Evolutionary conservation across 2,797 vertebrate genomes (phyloP).

Genomic region (Pseudochirops cupreus): DNA sequence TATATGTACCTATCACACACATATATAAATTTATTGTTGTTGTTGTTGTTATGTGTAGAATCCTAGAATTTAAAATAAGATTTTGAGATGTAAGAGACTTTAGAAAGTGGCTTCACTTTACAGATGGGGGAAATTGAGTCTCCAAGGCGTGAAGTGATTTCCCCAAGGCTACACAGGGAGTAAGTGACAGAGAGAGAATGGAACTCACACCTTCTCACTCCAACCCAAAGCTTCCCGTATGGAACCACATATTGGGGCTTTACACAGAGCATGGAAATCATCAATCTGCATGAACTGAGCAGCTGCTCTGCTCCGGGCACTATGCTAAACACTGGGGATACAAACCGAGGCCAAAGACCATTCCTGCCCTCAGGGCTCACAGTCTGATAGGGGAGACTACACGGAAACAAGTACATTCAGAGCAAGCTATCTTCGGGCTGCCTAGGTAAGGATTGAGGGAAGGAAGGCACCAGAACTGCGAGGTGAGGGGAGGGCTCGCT

Average conservation of each 20-base stretch:
- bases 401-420: no score
- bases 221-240: neutral
- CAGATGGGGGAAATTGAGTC: neutral
- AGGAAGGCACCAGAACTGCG: neutral
- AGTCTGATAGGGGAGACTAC: neutral
- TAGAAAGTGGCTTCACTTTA: neutral
- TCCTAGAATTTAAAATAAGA: neutral
- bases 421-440: neutral
- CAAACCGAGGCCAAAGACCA: neutral
- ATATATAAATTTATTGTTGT: neutral
- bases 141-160: slow-evolving; percentile 28
- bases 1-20: neutral
- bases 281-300: neutral
- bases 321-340: neutral
- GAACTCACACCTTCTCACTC: neutral
- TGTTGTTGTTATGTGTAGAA: neutral
- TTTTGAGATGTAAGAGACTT: neutral
- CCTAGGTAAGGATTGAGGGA: neutral
- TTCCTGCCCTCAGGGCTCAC: no score
- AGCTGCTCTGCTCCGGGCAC: neutral
- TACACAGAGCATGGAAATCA: neutral
- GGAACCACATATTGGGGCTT: neutral
- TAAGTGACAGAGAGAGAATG: neutral
- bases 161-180: neutral
- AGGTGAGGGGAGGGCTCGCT: neutral